These are phyloP conservation scores for Acromyrmex heyeri DNA, from an alignment of 1,140 invertebrate genomes.

Conservation along the genomic window DNA sequence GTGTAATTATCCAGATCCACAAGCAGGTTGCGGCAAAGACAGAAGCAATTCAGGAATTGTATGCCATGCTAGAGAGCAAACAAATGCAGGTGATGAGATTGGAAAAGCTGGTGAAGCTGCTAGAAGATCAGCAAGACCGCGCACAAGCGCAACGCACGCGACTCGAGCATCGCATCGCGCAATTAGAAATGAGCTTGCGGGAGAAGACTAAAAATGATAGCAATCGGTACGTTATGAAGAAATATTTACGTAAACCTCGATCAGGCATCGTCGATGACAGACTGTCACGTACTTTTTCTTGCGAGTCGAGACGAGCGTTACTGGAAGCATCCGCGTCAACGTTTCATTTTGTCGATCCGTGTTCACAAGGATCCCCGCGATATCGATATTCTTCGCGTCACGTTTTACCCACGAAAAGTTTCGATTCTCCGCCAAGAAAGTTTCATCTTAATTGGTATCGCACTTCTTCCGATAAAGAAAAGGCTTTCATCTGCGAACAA, in stretches of 20 bases:
- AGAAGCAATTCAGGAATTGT: slow-evolving; percentile 87
- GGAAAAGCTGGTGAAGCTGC: slow-evolving; percentile 88
- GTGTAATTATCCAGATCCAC: slow-evolving; percentile 22
- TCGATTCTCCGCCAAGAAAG: not conserved
- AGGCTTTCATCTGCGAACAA: slow-evolving; percentile 65
- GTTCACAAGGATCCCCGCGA: not conserved
- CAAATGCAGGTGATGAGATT: slow-evolving; percentile 87
- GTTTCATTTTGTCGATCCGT: slow-evolving; percentile 7
- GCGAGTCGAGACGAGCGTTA: slow-evolving; percentile 22
- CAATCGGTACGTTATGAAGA: slow-evolving; percentile 79
- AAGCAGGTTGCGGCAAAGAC: slow-evolving; percentile 83
- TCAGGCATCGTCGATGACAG: not conserved
- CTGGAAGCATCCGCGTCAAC: not conserved
- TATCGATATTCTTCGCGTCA: not conserved
- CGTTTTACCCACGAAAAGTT: not conserved
- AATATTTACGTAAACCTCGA: not conserved
- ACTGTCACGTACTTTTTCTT: slow-evolving; percentile 9
- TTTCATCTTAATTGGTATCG: not conserved
- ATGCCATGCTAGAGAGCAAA: slow-evolving; percentile 86
- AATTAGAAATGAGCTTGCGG: slow-evolving; percentile 86
- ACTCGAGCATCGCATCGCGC: slow-evolving; percentile 88
- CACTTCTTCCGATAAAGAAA: slow-evolving; percentile 30
- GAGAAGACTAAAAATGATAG: slow-evolving; percentile 69
- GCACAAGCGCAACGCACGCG: slow-evolving; percentile 88
- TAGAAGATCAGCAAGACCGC: slow-evolving; percentile 88